Base-by-base conservation (phyloP, 2,888 invertebrate genomes). In the Eulithis prunata region DNA sequence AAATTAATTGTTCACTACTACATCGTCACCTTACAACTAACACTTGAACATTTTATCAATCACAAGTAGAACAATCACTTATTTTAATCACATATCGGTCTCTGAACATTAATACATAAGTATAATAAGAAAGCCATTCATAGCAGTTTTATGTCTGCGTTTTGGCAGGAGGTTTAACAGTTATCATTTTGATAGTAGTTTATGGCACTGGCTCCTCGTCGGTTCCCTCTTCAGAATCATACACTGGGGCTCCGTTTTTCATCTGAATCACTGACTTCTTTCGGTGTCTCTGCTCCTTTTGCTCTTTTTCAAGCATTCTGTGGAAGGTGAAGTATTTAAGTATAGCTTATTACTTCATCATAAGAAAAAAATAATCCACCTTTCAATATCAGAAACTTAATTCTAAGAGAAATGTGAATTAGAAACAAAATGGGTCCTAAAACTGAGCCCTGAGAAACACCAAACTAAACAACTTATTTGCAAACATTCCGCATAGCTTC, bases 161-260 rank as follows among this genome's bases (percentile, higher is more conserved):
- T 75, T 77, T 78, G 79, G 80, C 78, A 75, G 77, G 72, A 76
- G 61, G 71, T 73, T 73, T 78, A 76, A 79, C 61, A 65, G 65
- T 21, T 53, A 60, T 55, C 41, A 58, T 51, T 49, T 28, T 51
- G 58, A 58, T 41, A 75, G 70, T 76, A 75, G 73, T 81, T 88
- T 94, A 94, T 80, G 94, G 91, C 82, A 95, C 93, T 55, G 95
- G 94, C 80, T 95, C 95, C 71, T 95, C 95, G 75, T 96, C 96
- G 32, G 95, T 95, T 65, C 94, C 95, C 59, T 94, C 94, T 54
- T 95, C 95, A 3, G 94, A 94, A 66, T 94, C 94, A 74, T 94
- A 94, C 0, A 94, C 94, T 0, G 94, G 91, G 3, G 94, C 91
- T 49, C 94, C 94, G 53, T 94, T 92, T 69, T 91, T 91, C 83